Percentiles rank a stretch among this genome's conserved stretches.
These are phyloP conservation scores for Dichetophora obliterata DNA, from an alignment of 2,888 invertebrate species.

Conservation along the genomic window DNA sequence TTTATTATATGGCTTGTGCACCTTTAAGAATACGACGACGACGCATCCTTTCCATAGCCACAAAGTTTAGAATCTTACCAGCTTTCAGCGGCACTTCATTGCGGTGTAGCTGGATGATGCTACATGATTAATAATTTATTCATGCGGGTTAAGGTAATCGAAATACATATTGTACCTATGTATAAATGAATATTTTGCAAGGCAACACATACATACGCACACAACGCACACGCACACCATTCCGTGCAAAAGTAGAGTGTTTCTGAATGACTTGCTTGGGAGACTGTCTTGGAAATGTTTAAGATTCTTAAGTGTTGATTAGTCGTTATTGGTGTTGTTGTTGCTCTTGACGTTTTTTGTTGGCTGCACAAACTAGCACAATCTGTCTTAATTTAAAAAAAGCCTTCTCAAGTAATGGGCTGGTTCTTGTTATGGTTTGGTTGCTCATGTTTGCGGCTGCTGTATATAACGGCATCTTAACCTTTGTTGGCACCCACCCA, in stretches of 20 bases:
- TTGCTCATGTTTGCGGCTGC: background rate
- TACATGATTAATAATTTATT: slow-evolving; percentile 33
- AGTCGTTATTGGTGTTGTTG: background rate
- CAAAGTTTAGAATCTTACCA: background rate
- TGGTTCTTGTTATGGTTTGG: background rate
- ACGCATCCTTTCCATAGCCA: background rate
- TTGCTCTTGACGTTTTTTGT: too few species aligned
- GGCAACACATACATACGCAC: background rate
- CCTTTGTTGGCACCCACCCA: background rate
- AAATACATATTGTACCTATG: background rate
- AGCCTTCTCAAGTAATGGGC: background rate
- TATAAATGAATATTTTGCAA: background rate
- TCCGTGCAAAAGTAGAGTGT: too few species aligned
- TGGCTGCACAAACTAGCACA: slow-evolving; percentile 7
- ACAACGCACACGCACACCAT: background rate
- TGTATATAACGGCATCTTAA: background rate
- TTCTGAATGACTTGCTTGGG: background rate
- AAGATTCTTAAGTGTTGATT: background rate
- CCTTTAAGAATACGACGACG: background rate
- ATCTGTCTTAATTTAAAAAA: slow-evolving; percentile 26
- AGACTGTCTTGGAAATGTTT: background rate
- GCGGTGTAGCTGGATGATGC: slow-evolving; percentile 9
- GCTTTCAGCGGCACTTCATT: background rate
- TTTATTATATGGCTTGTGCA: background rate
- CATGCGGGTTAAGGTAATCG: slow-evolving; percentile 11